phyloP scores from a whole-genome alignment of 2,113 vertebrate genomes.

The Phocoena phocoena region DNA sequence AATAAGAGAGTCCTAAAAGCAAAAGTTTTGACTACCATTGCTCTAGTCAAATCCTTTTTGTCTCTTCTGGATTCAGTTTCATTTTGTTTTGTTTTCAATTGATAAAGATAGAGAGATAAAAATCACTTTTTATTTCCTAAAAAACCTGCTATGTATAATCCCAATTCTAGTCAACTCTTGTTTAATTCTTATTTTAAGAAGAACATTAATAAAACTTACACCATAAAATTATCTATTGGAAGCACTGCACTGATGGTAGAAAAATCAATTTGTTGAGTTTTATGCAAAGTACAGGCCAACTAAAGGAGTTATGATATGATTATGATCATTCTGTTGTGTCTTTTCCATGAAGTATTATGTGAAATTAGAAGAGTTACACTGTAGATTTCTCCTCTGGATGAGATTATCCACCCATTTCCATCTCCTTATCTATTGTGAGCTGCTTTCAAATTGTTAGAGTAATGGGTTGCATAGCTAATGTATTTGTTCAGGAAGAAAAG shows the following conservation, averaged over 20 bases:
- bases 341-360: slow-evolving; percentile 51
- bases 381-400: slow-evolving; percentile 41
- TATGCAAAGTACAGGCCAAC: slow-evolving; percentile 43
- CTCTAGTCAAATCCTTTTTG: not conserved
- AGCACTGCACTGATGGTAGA: not conserved
- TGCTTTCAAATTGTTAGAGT: slow-evolving; percentile 49
- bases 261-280: slow-evolving; percentile 67
- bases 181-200: slow-evolving; percentile 43
- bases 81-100: not conserved
- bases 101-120: not conserved
- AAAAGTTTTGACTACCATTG: not conserved
- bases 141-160: not conserved
- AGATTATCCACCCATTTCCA: slow-evolving; percentile 66
- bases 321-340: slow-evolving; percentile 41
- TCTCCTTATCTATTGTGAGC: slow-evolving; percentile 60
- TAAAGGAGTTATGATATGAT: slow-evolving; percentile 53
- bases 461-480: slow-evolving; percentile 44
- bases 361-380: slow-evolving; percentile 44
- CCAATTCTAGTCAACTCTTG: not conserved
- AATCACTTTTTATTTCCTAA: not conserved
- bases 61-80: not conserved
- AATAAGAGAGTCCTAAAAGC: not conserved
- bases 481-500: slow-evolving; percentile 12
- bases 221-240: slow-evolving; percentile 17
- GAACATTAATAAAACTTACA: slow-evolving; percentile 26